A percentile compares a stretch with the other conserved stretches of the same genome.
Conservation (phyloP, 2,797 vertebrate genomes). For the Argentina silus region DNA sequence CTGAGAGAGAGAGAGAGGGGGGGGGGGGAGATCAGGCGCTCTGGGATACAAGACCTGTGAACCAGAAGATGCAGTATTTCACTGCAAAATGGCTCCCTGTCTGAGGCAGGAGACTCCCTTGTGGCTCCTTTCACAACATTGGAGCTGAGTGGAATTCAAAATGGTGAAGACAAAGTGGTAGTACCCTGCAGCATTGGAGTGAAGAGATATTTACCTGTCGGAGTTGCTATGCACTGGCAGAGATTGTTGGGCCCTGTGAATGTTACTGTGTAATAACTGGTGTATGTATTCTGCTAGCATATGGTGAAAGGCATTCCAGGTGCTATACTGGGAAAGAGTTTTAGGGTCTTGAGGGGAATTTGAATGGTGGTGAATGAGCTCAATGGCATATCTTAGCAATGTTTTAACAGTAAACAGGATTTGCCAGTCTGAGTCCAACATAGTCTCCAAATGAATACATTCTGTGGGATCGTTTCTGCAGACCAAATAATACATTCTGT, state of each 20-base stretch:
- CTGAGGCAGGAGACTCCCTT: slow-evolving; percentile 34
- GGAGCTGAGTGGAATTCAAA: slow-evolving; percentile 47
- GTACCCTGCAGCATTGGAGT: no score
- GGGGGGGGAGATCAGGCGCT: slow-evolving; percentile 39
- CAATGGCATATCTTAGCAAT: neutral
- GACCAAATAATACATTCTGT: no score
- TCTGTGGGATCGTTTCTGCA: no score
- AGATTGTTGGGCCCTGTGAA: neutral
- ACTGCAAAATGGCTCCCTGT: slow-evolving; percentile 60
- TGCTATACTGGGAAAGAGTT: neutral
- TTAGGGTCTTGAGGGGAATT: neutral
- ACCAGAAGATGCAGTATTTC: slow-evolving; percentile 55
- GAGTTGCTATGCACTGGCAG: neutral
- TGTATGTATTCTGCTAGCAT: no score
- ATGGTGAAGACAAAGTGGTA: slow-evolving; percentile 36
- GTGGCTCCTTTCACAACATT: slow-evolving; percentile 42
- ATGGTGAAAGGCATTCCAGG: neutral
- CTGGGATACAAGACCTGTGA: slow-evolving; percentile 45
- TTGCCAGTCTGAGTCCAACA: neutral
- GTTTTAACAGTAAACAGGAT: neutral
- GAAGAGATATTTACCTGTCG: neutral
- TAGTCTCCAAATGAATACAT: no score
- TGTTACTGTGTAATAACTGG: neutral
- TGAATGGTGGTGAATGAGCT: neutral
- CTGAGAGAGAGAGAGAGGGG: slow-evolving; percentile 35